Conservation (phyloP, 2,113 vertebrate species). For the Xenopus borealis region DNA sequence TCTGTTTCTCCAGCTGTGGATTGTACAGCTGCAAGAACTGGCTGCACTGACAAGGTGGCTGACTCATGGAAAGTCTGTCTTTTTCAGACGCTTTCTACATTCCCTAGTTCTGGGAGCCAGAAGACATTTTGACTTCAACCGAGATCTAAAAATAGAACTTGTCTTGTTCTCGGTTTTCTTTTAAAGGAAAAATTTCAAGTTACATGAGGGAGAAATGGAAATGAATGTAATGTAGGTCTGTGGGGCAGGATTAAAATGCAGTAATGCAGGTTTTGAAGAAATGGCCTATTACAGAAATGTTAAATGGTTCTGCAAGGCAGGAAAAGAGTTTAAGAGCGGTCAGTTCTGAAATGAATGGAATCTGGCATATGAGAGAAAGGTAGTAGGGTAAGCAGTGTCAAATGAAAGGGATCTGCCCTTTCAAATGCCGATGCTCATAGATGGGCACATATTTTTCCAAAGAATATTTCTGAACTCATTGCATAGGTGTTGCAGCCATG, state of each 20-base stretch:
- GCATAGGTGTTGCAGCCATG: no score
- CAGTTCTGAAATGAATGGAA: background rate
- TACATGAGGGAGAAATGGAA: conserved; percentile 1
- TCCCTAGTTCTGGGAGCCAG: conserved; percentile 18
- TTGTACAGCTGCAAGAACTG: conserved; percentile 18
- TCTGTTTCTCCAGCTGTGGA: conserved; percentile 36
- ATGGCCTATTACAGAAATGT: conserved; percentile 11
- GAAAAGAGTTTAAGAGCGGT: background rate
- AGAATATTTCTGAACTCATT: no score
- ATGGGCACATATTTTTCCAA: no score
- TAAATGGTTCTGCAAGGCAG: background rate
- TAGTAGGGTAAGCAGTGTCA: no score
- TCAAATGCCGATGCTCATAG: no score
- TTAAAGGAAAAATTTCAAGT: conserved; percentile 24
- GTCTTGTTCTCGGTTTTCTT: conserved; percentile 21
- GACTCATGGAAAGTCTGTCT: conserved; percentile 40
- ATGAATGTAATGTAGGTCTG: conserved; percentile 29
- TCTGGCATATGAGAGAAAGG: no score
- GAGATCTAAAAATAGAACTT: conserved; percentile 32
- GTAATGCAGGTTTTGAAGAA: background rate
- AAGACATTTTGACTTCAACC: conserved; percentile 11
- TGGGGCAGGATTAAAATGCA: conserved; percentile 16
- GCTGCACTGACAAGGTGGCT: background rate
- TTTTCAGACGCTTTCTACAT: conserved; percentile 24
- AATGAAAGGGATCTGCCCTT: no score